Evolutionary conservation across 2,113 vertebrate genomes (phyloP), one percentile per base, ranked within the genome.

Genomic region (Apistogramma diplotaenia): DNA sequence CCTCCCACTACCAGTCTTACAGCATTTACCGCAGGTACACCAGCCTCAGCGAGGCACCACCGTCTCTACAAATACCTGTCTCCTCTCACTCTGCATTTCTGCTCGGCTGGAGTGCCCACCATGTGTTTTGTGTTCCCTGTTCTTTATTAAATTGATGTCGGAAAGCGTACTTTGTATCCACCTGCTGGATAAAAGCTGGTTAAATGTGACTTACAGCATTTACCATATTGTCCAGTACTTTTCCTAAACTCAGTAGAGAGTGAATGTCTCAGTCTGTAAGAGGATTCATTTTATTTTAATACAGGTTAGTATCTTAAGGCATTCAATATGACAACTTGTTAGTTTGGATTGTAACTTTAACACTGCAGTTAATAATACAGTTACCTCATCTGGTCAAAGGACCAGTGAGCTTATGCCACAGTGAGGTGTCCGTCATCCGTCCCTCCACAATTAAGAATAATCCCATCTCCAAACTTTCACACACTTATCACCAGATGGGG

Each of bases 11-110:
- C 94, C 95, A 93, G 93, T 94, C 95, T 89, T 95, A 95, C 96
- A 96, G 92, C 95, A 93, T 96, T 93, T 94, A 95, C 91, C 95
- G 94, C 94, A 96, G 96, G 95, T 96, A 96, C 88, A 85, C 74
- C 83, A 75, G 84, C 85, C 75, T 82, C 72, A 73, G 62, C 7
- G 2, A 72, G 70, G 86, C 83, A 10, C 59, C 82, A 4, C 46
- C 27, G 33, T 85, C 76, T 74, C 75, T 15, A 49, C 84, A 76
- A 62, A 77, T 71, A 43, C 35, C 78, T 81, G 74, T 76, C 81
- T 56, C 79, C 77, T 89, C 56, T 70, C 43, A 29, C 65, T 88
- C 35, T 51, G 29, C 59, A 21, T 60, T 31, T 82, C 40, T 58
- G 75, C 59, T 79, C 59, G 55, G 85, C 65, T 57, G 29, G 3